Percentiles rank a stretch among this genome's conserved stretches.
Evolutionary conservation across 2,797 vertebrate species (phyloP).

Genomic region (Trachops cirrhosus): DNA sequence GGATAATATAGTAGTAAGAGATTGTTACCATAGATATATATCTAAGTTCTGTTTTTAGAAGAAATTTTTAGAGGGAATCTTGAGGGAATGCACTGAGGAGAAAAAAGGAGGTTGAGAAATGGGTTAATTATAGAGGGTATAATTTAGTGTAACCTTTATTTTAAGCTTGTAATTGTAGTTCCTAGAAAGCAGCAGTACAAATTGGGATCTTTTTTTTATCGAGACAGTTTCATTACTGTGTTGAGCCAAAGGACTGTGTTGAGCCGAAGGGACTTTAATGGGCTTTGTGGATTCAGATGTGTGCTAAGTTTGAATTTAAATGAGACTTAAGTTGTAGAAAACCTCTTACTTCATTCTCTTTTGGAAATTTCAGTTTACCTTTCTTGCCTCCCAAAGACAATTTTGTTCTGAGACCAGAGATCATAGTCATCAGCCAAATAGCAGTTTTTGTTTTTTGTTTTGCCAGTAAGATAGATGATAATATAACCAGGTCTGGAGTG

Average conservation of each 20-base stretch:
- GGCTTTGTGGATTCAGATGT: constrained; percentile 11
- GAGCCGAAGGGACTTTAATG: not conserved
- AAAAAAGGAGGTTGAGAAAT: constrained; percentile 43
- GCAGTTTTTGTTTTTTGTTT: not conserved
- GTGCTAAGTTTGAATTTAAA: constrained; percentile 4
- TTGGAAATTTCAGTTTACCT: not conserved
- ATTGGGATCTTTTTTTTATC: not conserved
- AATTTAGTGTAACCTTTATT: not conserved
- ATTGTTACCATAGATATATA: not conserved
- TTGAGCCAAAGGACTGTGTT: not conserved
- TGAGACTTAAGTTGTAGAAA: not conserved
- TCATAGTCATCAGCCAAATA: not conserved
- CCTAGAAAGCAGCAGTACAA: constrained; percentile 48
- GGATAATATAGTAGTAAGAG: not conserved
- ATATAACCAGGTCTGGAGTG: not conserved
- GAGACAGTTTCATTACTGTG: constrained; percentile 21
- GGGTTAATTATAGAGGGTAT: constrained; percentile 51
- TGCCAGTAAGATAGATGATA: not conserved
- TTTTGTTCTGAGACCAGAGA: not conserved
- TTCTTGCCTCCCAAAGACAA: not conserved
- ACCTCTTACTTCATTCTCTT: not conserved
- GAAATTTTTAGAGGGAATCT: constrained; percentile 24
- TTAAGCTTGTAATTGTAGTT: constrained; percentile 45
- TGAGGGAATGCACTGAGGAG: constrained; percentile 26
- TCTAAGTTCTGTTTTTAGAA: constrained; percentile 29